Evolutionary conservation across 2,888 invertebrate species (phyloP).

Genomic region (Entomobrya proxima): DNA sequence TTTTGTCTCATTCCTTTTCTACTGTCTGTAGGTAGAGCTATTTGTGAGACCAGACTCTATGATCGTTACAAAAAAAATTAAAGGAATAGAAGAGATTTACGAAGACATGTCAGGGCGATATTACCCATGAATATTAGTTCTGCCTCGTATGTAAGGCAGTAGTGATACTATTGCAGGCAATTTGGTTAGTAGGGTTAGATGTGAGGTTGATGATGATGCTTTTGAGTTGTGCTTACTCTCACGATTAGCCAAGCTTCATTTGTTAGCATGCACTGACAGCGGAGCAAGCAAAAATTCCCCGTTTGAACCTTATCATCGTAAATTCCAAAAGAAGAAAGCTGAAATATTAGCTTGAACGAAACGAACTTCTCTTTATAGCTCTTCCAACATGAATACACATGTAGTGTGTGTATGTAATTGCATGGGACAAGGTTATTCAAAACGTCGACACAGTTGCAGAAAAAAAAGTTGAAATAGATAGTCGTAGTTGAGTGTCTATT

Average conservation of each 20-base stretch:
- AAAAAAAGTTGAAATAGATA: not conserved
- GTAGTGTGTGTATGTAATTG: conserved; percentile 37
- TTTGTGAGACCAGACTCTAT: not conserved
- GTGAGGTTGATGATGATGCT: conserved; percentile 3
- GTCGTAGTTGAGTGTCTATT: not conserved
- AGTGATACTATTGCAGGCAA: conserved; percentile 1
- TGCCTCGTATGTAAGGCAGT: conserved; percentile 27
- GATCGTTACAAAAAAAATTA: conserved; percentile 44
- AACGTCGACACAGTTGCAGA: not conserved
- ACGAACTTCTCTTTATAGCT: too few species aligned
- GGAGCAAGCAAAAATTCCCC: not conserved
- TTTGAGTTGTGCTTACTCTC: conserved; percentile 35
- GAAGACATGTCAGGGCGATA: conserved; percentile 60
- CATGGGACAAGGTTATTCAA: conserved; percentile 44
- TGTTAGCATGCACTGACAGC: conserved; percentile 43
- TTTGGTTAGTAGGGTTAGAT: conserved; percentile 23
- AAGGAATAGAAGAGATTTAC: conserved; percentile 56
- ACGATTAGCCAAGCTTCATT: conserved; percentile 56
- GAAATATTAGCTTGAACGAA: conserved; percentile 41
- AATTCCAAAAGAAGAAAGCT: conserved; percentile 44
- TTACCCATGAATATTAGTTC: conserved; percentile 47
- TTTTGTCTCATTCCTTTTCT: not conserved
- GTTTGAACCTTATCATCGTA: conserved; percentile 27
- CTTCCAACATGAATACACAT: conserved; percentile 37
- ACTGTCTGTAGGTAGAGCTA: not conserved